A percentile compares a stretch with the other conserved stretches of the same genome.
Conservation (phyloP, 1,140 invertebrate species). For the Rhopalosiphum padi region DNA sequence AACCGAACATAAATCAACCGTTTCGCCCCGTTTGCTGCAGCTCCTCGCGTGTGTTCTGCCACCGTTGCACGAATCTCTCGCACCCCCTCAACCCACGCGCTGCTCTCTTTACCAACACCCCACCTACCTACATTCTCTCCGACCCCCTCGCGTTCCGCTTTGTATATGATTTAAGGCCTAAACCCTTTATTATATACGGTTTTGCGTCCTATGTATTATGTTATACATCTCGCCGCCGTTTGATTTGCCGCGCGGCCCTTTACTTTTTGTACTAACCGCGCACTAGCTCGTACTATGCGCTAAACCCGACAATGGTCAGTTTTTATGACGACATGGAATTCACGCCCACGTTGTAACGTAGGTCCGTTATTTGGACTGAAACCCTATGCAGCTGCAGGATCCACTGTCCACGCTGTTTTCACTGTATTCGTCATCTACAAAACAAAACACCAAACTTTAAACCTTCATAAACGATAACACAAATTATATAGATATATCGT, state of each 20-base stretch:
- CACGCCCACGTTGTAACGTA: not conserved
- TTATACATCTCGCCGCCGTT: conserved; percentile 1
- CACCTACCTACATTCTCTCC: no score
- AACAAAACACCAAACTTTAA: not conserved
- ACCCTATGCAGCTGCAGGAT: not conserved
- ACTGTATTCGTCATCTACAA: not conserved
- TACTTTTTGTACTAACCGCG: not conserved
- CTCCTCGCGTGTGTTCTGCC: not conserved
- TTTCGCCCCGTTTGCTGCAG: conserved; percentile 16
- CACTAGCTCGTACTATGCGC: not conserved
- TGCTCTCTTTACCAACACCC: not conserved
- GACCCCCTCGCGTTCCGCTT: no score
- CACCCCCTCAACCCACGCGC: not conserved
- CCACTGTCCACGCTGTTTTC: not conserved
- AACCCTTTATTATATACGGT: conserved; percentile 46
- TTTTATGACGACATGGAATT: not conserved
- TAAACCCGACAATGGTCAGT: not conserved
- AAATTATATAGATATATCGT: not conserved
- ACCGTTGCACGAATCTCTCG: not conserved
- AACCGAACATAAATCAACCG: conserved; percentile 54
- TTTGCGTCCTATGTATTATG: not conserved
- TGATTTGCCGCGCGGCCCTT: not conserved
- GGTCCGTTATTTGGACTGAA: not conserved
- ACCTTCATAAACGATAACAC: not conserved
- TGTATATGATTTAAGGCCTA: conserved; percentile 40